Evolutionary conservation across 2,888 invertebrate genomes (phyloP), one percentile per base, ranked within the genome.

Genomic region (Molorchus minor): DNA sequence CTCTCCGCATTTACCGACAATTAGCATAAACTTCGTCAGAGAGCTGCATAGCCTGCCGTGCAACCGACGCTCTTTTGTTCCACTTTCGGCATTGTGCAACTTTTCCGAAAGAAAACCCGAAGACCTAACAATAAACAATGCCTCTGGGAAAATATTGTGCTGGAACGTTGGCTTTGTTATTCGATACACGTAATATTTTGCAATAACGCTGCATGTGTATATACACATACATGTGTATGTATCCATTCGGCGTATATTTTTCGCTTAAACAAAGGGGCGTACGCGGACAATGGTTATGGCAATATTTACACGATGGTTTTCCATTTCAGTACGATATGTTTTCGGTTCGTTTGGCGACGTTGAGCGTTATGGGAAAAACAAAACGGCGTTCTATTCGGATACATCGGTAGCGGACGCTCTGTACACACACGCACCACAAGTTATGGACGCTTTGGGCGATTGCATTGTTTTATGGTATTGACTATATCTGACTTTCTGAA

Each of bases 271-370:
- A 52, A 52, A 41, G 13, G 41, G 8, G 12, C 33, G 15, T 49
- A 5, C 20, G 19, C 17, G 3, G 20, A 30, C 52, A 41, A 52
- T 52, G 30, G 38, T 16, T 16, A 13, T 12, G 38, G 49, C 38
- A 49, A 49, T 52, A 52, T 52, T 52, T 52, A 17, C 52, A 38
- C 41, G 52, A 30, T 19, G 52, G 52, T 40, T 41, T 52, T 52
- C 40, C 29, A 52, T 52, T 52, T 30, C 41, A 19, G 41, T 41
- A 40, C 41, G 25, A 52, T 52, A 52, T 52, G 52, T 52, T 52
- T 52, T 52, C 52, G 52, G 41, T 52, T 40, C 52, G 41, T 52
- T 52, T 52, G 20, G 25, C 15, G 29, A 30, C 19, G 41, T 52
- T 52, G 40, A 17, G 52, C 52, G 30, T 41, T 40, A 17, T 19